Evolutionary conservation across 2,113 vertebrate genomes (phyloP).

Genomic region (Trematocara marginatum): DNA sequence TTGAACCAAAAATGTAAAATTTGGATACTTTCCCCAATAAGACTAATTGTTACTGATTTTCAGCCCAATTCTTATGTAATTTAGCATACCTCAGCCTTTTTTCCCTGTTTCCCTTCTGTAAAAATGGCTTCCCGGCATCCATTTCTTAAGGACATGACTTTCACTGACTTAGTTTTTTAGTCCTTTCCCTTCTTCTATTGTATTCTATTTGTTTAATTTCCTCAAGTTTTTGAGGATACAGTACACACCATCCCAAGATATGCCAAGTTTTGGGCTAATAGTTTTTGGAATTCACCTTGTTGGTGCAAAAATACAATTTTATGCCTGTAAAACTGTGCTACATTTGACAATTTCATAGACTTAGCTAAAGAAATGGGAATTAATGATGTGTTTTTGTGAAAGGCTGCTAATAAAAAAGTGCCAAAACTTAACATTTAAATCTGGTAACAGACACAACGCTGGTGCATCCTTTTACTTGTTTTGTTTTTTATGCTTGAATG

Average conservation of each 20-base stretch:
- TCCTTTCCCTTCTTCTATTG: not conserved
- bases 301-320: not conserved
- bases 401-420: not conserved
- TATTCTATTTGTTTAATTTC: not conserved
- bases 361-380: not conserved
- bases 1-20: not conserved
- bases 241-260: not conserved
- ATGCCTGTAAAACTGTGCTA: not conserved
- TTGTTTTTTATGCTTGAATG: not conserved
- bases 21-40: not conserved
- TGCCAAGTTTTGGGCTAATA: not conserved
- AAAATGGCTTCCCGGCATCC: not conserved
- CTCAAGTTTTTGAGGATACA: not conserved
- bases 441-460: not conserved
- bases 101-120: not conserved
- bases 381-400: not conserved
- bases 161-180: not conserved
- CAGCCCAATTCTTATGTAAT: not conserved
- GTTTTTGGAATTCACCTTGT: not conserved
- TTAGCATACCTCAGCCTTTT: not conserved
- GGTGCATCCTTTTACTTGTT: not conserved
- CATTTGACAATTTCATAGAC: not conserved
- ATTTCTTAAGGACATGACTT: not conserved
- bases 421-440: not conserved
- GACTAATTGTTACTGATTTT: not conserved